Conservation (phyloP, 2,797 vertebrate species). For the Chrysolophus pictus region DNA sequence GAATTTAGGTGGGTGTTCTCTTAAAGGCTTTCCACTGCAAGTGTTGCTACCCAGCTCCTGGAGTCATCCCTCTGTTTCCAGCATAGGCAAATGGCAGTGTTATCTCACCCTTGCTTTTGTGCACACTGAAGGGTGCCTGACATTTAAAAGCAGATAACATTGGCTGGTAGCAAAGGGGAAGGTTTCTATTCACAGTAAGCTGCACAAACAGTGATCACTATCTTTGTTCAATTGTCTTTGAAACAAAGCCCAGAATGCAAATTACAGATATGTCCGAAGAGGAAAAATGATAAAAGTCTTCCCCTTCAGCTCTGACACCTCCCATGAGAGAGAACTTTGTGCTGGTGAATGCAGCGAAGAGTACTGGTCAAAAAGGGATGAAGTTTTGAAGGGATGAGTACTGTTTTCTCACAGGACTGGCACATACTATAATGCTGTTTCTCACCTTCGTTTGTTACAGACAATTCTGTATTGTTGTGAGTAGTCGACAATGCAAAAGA, state of each 20-base stretch:
- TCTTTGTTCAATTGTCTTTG: conserved; percentile 62
- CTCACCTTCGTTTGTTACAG: background rate
- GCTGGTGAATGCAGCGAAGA: background rate
- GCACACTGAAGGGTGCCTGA: conserved; percentile 48
- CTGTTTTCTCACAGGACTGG: background rate
- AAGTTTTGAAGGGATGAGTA: background rate
- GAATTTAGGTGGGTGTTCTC: background rate
- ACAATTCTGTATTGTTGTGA: background rate
- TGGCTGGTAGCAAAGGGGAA: conserved; percentile 23
- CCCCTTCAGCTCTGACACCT: background rate
- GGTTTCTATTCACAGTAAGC: conserved; percentile 41
- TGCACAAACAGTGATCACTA: conserved; percentile 57
- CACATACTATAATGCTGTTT: background rate
- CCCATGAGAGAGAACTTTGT: background rate
- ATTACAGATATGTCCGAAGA: background rate
- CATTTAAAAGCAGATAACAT: conserved; percentile 75
- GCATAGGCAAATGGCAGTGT: conserved; percentile 25
- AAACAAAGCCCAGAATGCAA: conserved; percentile 60
- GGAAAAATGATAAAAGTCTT: background rate
- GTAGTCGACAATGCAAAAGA: accelerated
- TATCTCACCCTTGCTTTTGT: conserved; percentile 65
- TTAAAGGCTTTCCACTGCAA: background rate
- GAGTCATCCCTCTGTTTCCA: conserved; percentile 22
- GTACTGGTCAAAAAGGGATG: background rate
- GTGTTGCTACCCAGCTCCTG: background rate